Conservation (phyloP, 2,888 invertebrate species). For the Agrypnus murinus region DNA sequence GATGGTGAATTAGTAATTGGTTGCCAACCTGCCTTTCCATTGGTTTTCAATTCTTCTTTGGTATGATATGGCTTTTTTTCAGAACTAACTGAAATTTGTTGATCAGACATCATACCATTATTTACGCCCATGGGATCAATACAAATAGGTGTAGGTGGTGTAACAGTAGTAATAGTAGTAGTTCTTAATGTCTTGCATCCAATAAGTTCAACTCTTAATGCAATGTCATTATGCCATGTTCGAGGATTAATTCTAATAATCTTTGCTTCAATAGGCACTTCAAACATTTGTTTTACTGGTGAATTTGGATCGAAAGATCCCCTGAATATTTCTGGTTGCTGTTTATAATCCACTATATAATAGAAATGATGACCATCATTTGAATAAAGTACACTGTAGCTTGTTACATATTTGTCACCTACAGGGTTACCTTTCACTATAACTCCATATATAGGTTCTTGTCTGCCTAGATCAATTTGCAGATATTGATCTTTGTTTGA, state of each 20-base stretch:
- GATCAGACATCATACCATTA: slow-evolving; percentile 75
- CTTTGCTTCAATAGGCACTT: slow-evolving; percentile 83
- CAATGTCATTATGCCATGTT: slow-evolving; percentile 81
- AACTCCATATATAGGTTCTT: slow-evolving; percentile 84
- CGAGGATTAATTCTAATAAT: slow-evolving; percentile 82
- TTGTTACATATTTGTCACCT: slow-evolving; percentile 84
- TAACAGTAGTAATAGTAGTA: slow-evolving; percentile 22
- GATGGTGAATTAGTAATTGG: slow-evolving; percentile 80
- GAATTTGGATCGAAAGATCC: slow-evolving; percentile 79
- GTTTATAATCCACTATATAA: slow-evolving; percentile 72
- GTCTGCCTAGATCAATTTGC: slow-evolving; percentile 75
- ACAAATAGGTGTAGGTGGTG: slow-evolving; percentile 75
- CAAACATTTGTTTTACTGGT: slow-evolving; percentile 78
- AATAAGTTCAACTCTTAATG: slow-evolving; percentile 81
- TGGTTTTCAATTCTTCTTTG: slow-evolving; percentile 71
- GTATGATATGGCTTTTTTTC: slow-evolving; percentile 67
- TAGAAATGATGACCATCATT: slow-evolving; percentile 78
- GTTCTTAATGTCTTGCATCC: slow-evolving; percentile 75
- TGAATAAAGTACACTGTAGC: slow-evolving; percentile 83
- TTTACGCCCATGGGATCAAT: slow-evolving; percentile 84
- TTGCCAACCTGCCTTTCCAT: slow-evolving; percentile 76
- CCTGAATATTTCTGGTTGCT: slow-evolving; percentile 78
- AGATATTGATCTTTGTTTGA: slow-evolving; percentile 80
- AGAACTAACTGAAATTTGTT: slow-evolving; percentile 82
- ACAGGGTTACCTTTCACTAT: slow-evolving; percentile 81